phyloP scores from a whole-genome alignment of 2,888 invertebrate species.

The Melolontha melolontha region DNA sequence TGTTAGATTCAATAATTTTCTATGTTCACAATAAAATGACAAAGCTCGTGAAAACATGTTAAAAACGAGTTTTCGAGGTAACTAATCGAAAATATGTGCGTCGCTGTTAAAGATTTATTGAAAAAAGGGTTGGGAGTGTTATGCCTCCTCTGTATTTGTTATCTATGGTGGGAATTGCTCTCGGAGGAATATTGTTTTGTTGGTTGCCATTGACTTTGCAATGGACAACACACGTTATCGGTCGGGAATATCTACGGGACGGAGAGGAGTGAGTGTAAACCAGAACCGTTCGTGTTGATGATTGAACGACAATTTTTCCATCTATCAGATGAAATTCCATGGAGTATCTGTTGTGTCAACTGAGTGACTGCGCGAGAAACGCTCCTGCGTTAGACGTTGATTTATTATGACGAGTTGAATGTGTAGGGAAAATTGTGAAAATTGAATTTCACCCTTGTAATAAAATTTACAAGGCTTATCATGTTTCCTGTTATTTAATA shows the following conservation, averaged over 20 bases:
- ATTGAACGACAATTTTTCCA: slow-evolving; percentile 30
- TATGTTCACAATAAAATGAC: too few relatives aligned
- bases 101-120: too few relatives aligned
- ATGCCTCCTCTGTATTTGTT: too few relatives aligned
- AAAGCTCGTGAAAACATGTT: too few relatives aligned
- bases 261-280: background rate
- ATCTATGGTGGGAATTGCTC: too few relatives aligned
- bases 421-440: slow-evolving; percentile 15
- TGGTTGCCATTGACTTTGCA: too few relatives aligned
- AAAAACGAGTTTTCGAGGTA: too few relatives aligned
- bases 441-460: slow-evolving; percentile 21
- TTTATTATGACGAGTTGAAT: slow-evolving; percentile 21
- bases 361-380: slow-evolving; percentile 13
- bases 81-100: too few relatives aligned
- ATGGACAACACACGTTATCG: too few relatives aligned
- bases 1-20: too few relatives aligned
- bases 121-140: too few relatives aligned
- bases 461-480: slow-evolving; percentile 25
- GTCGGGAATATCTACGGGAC: background rate
- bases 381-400: slow-evolving; percentile 20
- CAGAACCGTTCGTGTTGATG: slow-evolving; percentile 4
- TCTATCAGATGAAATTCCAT: slow-evolving; percentile 17
- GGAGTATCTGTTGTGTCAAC: slow-evolving; percentile 3
- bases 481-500: slow-evolving; percentile 22
- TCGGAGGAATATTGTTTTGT: too few relatives aligned